Percentiles rank a stretch among this genome's conserved stretches.
phyloP scores from a whole-genome alignment of 1,140 invertebrate genomes.

The Gonatopus flavifemur region DNA sequence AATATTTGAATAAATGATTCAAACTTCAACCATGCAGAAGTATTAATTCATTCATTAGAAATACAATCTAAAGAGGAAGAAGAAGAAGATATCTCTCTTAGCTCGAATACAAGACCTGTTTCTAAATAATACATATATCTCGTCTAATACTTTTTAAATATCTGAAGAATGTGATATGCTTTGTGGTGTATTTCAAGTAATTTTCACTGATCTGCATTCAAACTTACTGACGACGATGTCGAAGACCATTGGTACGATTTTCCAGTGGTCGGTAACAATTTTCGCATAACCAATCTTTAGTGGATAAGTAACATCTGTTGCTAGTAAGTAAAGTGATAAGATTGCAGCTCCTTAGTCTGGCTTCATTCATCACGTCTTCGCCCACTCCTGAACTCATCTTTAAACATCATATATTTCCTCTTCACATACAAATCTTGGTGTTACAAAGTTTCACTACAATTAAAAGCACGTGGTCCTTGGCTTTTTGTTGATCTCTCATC shows the following conservation, averaged over 20 bases:
- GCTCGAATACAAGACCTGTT: no score
- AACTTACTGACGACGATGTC: slow-evolving; percentile 40
- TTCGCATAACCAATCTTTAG: slow-evolving; percentile 50
- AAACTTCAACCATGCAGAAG: no score
- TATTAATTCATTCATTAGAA: no score
- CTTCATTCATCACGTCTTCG: slow-evolving; percentile 35
- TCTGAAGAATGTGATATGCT: background rate
- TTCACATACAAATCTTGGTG: no score
- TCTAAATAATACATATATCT: background rate
- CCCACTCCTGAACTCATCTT: slow-evolving; percentile 42
- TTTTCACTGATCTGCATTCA: background rate
- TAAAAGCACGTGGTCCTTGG: no score
- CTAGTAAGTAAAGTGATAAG: slow-evolving; percentile 53
- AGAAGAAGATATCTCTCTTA: background rate
- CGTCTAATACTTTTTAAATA: background rate
- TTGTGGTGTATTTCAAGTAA: background rate
- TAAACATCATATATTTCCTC: slow-evolving; percentile 15
- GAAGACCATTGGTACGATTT: slow-evolving; percentile 18
- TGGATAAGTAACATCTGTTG: slow-evolving; percentile 47
- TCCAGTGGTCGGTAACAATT: slow-evolving; percentile 39
- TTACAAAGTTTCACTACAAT: no score
- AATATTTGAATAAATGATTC: no score
- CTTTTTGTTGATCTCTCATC: no score
- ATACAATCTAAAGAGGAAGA: no score
- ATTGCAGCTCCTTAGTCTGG: slow-evolving; percentile 44